Base-by-base conservation (phyloP, 1,140 invertebrate genomes). In the Vanessa tameamea region DNA sequence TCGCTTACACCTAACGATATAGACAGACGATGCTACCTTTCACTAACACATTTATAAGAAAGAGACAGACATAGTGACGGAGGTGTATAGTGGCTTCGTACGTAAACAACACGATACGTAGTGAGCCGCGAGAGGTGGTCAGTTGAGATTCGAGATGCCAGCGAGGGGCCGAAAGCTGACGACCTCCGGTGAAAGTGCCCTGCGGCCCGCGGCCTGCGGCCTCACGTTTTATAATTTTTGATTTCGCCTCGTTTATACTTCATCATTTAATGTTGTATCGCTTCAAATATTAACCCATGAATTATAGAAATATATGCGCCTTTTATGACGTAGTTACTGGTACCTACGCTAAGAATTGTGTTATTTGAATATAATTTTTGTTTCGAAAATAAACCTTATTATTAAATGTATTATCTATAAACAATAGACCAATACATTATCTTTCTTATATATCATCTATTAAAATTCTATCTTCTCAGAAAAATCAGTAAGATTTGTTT, bases 131-230 rank as follows among this genome's bases (percentile, higher is more conserved):
- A 80, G 80, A 83, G 79, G 79, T 83, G 75, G 77, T 80, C 73
- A 78, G 79, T 78, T 78, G 78, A 82, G 83, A 85, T 78, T 78
- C 79, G 78, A 82, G 83, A 86, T 83, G 82, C 83, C 79, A 75
- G 78, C 75, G 72, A 72, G 74, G 78, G 81, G 75, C 85, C 83
- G 85, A 86, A 86, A 86, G 84, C 83, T 82, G 82, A 82, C 81
- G 87, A 84, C 84, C 86, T 83, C 77, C 81, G 87, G 90, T 90
- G 90, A 92, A 92, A 90, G 90, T 90, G 85, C 81, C 83, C 78
- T 73, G 79, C 81, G 83, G 80, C 37, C 7, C 7, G 37, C 37
- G 53, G 53, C 81, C 81, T 79, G 79, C 83, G 83, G 80, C 80
- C 82, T 86, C 81, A 78, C 80, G 70, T 65, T 65, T 76, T 76